phyloP scores from a whole-genome alignment of 1,140 invertebrate genomes.

The Apis laboriosa region DNA sequence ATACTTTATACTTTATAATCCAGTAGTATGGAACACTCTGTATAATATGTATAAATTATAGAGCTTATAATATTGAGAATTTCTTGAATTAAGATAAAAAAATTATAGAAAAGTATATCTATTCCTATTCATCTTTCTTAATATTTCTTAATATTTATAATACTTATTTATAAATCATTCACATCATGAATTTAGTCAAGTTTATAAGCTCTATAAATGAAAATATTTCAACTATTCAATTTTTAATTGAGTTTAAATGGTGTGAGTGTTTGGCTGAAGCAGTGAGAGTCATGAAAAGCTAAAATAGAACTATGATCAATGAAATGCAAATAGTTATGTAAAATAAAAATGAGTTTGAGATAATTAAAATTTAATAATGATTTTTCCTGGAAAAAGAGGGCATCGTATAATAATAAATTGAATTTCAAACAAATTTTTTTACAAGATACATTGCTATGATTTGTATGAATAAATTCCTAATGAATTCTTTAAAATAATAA shows the following conservation, averaged over 20 bases:
- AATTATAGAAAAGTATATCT: neutral
- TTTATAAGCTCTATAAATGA: conserved; percentile 59
- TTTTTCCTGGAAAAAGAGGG: neutral
- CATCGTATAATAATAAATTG: neutral
- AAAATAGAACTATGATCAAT: conserved; percentile 39
- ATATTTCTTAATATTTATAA: conserved; percentile 28
- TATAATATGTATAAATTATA: conserved; percentile 50
- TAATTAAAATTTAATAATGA: neutral
- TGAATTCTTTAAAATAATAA: neutral
- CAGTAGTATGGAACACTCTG: no score
- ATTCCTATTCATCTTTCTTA: neutral
- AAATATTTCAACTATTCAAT: conserved; percentile 37
- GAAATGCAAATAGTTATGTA: conserved; percentile 36
- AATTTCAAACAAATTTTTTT: neutral
- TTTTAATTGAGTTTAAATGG: conserved; percentile 24
- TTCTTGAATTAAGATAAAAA: neutral
- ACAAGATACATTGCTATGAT: no score
- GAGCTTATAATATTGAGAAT: conserved; percentile 54
- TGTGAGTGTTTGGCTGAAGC: conserved; percentile 48
- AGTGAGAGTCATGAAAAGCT: conserved; percentile 44
- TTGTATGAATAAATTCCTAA: neutral
- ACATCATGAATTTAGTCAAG: conserved; percentile 8
- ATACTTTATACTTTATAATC: no score
- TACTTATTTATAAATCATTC: neutral
- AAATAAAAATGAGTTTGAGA: conserved; percentile 15